Conservation (phyloP, 2,888 invertebrate genomes). For the Megaustenia siamemsis region DNA sequence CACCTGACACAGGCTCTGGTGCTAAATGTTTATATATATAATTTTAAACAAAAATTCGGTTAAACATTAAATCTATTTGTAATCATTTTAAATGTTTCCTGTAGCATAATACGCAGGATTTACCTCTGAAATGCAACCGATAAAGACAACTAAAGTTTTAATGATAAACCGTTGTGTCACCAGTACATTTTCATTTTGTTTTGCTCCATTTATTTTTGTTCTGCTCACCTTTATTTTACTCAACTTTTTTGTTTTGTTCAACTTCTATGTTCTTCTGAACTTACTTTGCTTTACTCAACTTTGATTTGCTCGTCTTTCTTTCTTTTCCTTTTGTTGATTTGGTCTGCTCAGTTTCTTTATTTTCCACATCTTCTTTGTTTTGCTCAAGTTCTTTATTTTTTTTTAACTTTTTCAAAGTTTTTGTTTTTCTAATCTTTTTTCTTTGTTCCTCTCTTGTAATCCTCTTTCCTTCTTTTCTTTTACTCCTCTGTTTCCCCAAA, state of each 20-base stretch:
- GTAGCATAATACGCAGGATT: no score
- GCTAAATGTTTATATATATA: no score
- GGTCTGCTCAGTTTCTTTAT: background rate
- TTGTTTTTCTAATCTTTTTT: background rate
- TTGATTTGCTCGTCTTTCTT: background rate
- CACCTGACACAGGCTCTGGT: no score
- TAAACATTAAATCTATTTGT: no score
- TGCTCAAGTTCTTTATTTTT: background rate
- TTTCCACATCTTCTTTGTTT: background rate
- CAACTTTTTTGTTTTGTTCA: background rate
- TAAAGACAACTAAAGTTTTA: no score
- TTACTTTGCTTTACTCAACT: background rate
- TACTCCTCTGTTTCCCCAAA: no score
- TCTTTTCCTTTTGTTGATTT: background rate
- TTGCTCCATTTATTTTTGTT: no score
- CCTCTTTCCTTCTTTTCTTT: background rate
- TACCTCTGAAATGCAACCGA: no score
- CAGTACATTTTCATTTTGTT: background rate
- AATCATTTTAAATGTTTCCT: no score
- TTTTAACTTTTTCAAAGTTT: background rate
- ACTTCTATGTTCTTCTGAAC: background rate
- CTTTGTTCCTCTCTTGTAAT: background rate
- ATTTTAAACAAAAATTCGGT: no score
- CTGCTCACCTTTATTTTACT: no score
- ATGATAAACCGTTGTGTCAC: background rate